Conservation (phyloP, 2,797 vertebrate species). For the Poecilia picta region DNA sequence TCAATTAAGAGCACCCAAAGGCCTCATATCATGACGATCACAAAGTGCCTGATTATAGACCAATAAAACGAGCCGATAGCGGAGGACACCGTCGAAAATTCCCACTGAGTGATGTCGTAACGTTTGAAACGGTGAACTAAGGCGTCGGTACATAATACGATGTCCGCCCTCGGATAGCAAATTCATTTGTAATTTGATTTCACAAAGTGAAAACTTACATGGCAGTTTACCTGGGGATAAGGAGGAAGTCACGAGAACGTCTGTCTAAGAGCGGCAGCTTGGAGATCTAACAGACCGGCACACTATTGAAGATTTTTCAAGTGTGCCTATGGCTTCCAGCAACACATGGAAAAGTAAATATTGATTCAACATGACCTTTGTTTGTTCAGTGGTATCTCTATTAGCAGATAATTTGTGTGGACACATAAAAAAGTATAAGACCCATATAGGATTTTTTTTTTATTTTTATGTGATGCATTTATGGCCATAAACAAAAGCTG, state of each 20-base stretch:
- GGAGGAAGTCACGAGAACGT: background rate
- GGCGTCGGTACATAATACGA: background rate
- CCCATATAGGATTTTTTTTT: too few relatives aligned
- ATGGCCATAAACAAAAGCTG: background rate
- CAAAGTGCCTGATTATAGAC: background rate
- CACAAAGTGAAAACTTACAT: background rate
- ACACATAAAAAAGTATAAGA: background rate
- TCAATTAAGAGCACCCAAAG: background rate
- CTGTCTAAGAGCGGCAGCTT: background rate
- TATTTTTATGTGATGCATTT: background rate
- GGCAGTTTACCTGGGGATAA: background rate
- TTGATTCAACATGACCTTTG: background rate
- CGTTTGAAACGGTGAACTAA: background rate
- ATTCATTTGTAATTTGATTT: background rate
- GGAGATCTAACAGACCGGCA: background rate
- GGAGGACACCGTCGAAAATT: background rate
- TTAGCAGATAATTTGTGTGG: background rate
- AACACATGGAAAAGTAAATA: background rate
- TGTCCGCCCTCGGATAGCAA: background rate
- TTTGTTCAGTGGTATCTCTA: background rate
- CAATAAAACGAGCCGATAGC: background rate
- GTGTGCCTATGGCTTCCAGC: background rate
- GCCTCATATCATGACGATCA: background rate
- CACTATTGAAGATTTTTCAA: background rate
- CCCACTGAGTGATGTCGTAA: background rate